Base-by-base conservation (phyloP, 2,888 invertebrate species). In the Catocala sponsa region DNA sequence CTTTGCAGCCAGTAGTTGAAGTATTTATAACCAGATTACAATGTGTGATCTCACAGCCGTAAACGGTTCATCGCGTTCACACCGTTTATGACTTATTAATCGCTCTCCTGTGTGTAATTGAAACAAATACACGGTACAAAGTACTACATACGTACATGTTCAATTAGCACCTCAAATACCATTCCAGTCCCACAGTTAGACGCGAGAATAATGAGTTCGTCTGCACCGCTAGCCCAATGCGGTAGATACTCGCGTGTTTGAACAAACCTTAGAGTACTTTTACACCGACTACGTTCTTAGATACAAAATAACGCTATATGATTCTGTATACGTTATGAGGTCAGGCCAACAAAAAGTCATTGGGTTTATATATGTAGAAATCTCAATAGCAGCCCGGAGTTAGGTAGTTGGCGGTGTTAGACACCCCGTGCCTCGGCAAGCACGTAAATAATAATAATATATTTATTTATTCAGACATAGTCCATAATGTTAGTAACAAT, bases 161-260 rank as follows among this genome's bases (percentile, higher is more conserved):
- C 72, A 81, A 84, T 83, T 82, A 83, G 71, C 79, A 79, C 78
- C 70, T 79, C 63, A 80, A 82, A 83, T 79, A 78, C 77, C 83
- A 78, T 74, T 68, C 62, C 74, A 70, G 64, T 83, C 83, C 76
- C 82, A 84, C 80, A 81, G 78, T 74, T 62, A 78, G 59, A 65
- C 68, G 48, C 44, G 53, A 67, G 63, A 74, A 65, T 77, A 80
- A 80, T 70, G 66, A 74, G 74, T 68, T 70, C 63, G 62, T 75
- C 70, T 68, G 66, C 67, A 70, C 61, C 72, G 68, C 74, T 74
- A 73, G 70, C 57, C 56, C 55, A 55, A 58, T 66, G 56, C 65
- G 62, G 64, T 67, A 74, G 35, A 38, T 25, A 25, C 61, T 55
- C 53, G 38, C 59, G 59, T 61, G 63, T 70, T 75, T 78, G 69